Conservation (phyloP, 1,140 invertebrate species). For the Planococcus citri region DNA sequence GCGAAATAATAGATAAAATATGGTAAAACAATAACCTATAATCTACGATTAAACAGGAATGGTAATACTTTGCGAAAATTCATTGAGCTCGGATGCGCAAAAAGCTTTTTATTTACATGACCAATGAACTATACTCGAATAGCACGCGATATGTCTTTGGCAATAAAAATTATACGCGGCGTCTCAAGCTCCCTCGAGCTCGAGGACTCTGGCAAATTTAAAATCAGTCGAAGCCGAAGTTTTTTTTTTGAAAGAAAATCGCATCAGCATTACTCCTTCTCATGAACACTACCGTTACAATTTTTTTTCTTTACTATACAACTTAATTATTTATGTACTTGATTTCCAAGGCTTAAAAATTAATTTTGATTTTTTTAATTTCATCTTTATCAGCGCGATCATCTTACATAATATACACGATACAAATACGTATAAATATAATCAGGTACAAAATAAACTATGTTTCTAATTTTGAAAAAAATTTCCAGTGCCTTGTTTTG, state of each 20-base stretch:
- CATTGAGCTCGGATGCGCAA: not conserved
- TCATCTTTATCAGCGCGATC: not conserved
- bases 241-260: too few species aligned
- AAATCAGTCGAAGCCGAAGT: too few species aligned
- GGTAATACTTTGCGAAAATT: not conserved
- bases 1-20: not conserved
- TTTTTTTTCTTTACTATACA: too few species aligned
- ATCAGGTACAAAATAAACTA: not conserved
- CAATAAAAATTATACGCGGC: not conserved
- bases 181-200: too few species aligned
- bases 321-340: too few species aligned
- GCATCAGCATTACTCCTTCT: too few species aligned
- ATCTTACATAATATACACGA: not conserved
- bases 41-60: not conserved
- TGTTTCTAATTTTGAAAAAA: not conserved
- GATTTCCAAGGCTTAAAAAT: not conserved
- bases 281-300: too few species aligned
- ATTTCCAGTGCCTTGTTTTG: not conserved
- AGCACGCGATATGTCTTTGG: not conserved
- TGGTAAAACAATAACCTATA: not conserved
- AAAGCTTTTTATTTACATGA: not conserved
- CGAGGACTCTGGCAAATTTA: too few species aligned
- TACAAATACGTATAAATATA: slow-evolving; percentile 3
- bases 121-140: too few species aligned
- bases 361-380: not conserved